A percentile compares a stretch with the other conserved stretches of the same genome.
These are phyloP conservation scores for Crossaster papposus DNA, from an alignment of 53 echinoderm and acorn worm genomes.

Conservation along the genomic window DNA sequence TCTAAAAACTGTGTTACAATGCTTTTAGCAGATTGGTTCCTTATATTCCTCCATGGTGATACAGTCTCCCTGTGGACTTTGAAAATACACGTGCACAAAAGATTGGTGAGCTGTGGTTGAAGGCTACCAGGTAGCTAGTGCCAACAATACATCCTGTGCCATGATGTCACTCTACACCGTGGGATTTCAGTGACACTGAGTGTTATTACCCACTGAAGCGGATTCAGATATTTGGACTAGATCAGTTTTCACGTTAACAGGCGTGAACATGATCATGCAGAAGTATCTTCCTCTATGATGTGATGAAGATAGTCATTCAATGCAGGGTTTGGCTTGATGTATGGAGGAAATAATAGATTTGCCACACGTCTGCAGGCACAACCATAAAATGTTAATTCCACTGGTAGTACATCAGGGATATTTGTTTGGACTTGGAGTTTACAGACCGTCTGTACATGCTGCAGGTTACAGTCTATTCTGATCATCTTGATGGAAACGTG, in stretches of 20 bases:
- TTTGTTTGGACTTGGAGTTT: too few relatives aligned
- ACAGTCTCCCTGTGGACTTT: neutral
- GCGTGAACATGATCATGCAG: neutral
- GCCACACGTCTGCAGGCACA: neutral
- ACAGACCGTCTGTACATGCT: too few relatives aligned
- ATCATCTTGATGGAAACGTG: too few relatives aligned
- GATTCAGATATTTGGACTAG: neutral
- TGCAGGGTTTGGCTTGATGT: too few relatives aligned
- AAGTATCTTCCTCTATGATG: too few relatives aligned
- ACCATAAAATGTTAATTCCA: too few relatives aligned
- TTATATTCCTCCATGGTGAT: too few relatives aligned
- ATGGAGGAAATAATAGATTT: too few relatives aligned
- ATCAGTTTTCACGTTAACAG: neutral
- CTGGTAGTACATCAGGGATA: too few relatives aligned
- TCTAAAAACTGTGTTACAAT: neutral
- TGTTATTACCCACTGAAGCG: neutral
- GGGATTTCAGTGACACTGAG: neutral
- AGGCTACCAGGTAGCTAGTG: too few relatives aligned
- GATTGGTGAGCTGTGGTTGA: neutral
- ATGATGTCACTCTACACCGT: neutral
- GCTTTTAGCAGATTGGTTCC: neutral
- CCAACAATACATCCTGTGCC: neutral
- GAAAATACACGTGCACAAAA: neutral
- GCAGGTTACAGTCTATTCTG: too few relatives aligned
- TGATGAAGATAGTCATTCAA: too few relatives aligned